These are phyloP conservation scores for Leucoraja ocellata DNA, from an alignment of 2,797 vertebrate genomes.

Conservation along the genomic window DNA sequence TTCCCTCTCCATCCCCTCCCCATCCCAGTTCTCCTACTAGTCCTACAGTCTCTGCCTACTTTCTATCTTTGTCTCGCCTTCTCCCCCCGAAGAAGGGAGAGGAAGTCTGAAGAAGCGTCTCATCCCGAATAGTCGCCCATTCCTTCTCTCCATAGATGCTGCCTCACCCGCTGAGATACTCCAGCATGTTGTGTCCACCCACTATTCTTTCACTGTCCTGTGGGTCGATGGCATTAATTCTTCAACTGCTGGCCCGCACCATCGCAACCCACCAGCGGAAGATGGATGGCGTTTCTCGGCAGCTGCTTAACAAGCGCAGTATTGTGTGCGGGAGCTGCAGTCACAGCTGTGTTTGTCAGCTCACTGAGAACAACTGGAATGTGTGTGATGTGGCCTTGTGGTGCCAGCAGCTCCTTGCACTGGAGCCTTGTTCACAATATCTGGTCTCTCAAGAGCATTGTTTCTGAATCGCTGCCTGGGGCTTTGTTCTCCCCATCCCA, in stretches of 20 bases:
- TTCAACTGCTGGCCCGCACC: background rate
- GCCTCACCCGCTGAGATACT: too few relatives aligned
- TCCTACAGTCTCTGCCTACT: too few relatives aligned
- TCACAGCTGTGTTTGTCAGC: constrained; percentile 48
- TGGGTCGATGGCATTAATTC: background rate
- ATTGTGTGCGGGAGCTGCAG: constrained; percentile 48
- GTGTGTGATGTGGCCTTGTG: constrained; percentile 41
- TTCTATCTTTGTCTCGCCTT: too few relatives aligned
- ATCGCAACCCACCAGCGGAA: constrained; percentile 31
- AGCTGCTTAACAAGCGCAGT: constrained; percentile 52
- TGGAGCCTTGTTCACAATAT: constrained; percentile 43
- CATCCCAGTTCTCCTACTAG: too few relatives aligned
- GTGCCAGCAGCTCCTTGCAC: constrained; percentile 42
- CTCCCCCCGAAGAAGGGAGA: too few relatives aligned
- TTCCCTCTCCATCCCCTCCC: too few relatives aligned
- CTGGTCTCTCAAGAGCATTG: constrained; percentile 42
- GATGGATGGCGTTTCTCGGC: constrained; percentile 43
- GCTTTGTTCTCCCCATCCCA: background rate
- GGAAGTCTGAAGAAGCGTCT: too few relatives aligned
- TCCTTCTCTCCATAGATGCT: too few relatives aligned
- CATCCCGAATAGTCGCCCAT: too few relatives aligned
- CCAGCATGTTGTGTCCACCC: too few relatives aligned
- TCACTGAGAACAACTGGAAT: constrained; percentile 48
- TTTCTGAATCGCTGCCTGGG: constrained; percentile 39
- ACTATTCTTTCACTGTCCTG: background rate